Evolutionary conservation across 2,113 vertebrate genomes (phyloP), one percentile per base, ranked within the genome.

Genomic region (Elanus axillaris): DNA sequence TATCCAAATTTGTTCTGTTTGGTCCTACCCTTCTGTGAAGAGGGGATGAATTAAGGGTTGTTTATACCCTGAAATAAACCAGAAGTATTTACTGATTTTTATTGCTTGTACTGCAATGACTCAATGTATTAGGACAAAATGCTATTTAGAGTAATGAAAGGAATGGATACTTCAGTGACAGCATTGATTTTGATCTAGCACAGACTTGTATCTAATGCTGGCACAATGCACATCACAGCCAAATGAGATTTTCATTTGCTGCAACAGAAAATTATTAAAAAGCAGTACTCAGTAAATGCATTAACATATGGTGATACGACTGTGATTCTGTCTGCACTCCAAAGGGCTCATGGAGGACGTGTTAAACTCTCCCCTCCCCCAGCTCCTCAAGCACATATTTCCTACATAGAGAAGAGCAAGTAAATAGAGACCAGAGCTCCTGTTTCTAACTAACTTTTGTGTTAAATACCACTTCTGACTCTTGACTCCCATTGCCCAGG

Each of bases 71-170:
- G 88, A 94, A 95, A 96, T 86, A 84, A 95, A 93, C 6, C 84
- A 85, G 59, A 90, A 95, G 25, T 94, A 94, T 96, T 96, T 94
- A 87, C 93, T 94, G 94, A 48, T 80, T 97, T 92, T 96, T 90
- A 77, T 88, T 96, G 84, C 86, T 97, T 69, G 48, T 68, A 84
- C 77, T 95, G 86, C 88, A 91, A 53, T 93, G 88, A 91, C 80
- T 96, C 94, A 79, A 59, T 89, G 77, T 78, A 96, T 91, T 67
- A 91, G 94, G 86, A 91, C 84, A 96, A 97, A 97, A 83, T 81
- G 84, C 81, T 97, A 69, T 97, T 97, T 89, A 93, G 90, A 96
- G 81, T 93, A 94, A 73, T 84, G 91, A 95, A 86, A 91, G 92
- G 75, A 72, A 91, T 58, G 84, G 92, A 91, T 90, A 94, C 83